A percentile compares a stretch with the other conserved stretches of the same genome.
phyloP scores from a whole-genome alignment of 2,113 vertebrate species.

The Papio anubis region DNA sequence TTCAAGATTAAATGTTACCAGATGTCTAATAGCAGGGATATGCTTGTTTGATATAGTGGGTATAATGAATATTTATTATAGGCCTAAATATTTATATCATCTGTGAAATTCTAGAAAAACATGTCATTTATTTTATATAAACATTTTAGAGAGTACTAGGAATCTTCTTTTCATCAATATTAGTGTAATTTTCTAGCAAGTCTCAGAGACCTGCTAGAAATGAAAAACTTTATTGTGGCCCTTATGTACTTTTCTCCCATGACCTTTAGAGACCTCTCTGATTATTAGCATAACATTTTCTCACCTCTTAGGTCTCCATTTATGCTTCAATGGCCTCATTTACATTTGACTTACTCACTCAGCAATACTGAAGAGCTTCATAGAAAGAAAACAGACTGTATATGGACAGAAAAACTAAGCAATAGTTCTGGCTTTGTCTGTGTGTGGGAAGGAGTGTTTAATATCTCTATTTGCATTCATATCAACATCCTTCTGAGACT shows the following conservation, averaged over 20 bases:
- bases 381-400: background rate
- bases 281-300: slow-evolving; percentile 40
- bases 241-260: background rate
- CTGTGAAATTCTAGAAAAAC: background rate
- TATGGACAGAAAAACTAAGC: background rate
- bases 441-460: background rate
- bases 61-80: slow-evolving; percentile 7
- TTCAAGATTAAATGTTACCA: background rate
- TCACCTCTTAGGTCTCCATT: background rate
- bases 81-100: background rate
- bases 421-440: background rate
- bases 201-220: background rate
- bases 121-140: background rate
- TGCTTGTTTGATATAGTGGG: background rate
- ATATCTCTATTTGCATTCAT: background rate
- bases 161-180: background rate
- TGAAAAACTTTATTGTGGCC: background rate
- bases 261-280: slow-evolving; percentile 35
- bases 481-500: background rate
- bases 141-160: background rate
- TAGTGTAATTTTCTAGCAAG: background rate
- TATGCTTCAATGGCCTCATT: background rate
- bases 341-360: background rate
- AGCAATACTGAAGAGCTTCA: background rate
- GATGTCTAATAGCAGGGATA: background rate